Base-by-base conservation (phyloP, 2,113 vertebrate species). In the Anguilla japonica region DNA sequence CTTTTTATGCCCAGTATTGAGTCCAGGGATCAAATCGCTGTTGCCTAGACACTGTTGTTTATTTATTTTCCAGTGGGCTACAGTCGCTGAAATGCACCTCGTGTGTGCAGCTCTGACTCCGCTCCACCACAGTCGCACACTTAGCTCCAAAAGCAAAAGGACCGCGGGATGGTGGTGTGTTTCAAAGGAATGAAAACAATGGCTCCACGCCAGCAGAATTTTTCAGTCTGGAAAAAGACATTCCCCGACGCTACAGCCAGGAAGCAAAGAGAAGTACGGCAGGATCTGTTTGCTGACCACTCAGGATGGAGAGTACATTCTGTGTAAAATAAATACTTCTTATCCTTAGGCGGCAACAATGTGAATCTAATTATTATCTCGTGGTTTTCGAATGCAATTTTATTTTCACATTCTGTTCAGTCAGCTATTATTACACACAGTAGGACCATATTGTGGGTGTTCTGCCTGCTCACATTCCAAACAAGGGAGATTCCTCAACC, bases 181-280 rank as follows among this genome's bases (percentile, higher is more conserved):
- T 43, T 41, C 41, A 34, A 29, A 85, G 84, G 67, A 40, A 78
- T 85, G 84, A 85, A 85, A 85, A 79, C 67, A 85, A 22, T 34
- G 29, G 71, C 84, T 50, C 63, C 43, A 16, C 8, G 67, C 71
- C 84, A 56, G 84, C 9, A 79, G 84, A 39, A 79, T 53, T 79
- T 56, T 50, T 85, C 67, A 53, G 71, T 75, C 84, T 85, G 84
- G 71, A 85, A 85, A 75, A 85, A 71, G 84, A 75, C 29, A 46
- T 50, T 85, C 67, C n/a, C 67, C 71, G 18, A 50, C 43, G n/a
- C n/a, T 53, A n/a, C 6, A 56, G 84, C 84, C 67, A 46, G 43
- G 43, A 15, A 34, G 67, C n/a, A n/a, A 3, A 34, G 84, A 39
- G n/a, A 11, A 50, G 84, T 34, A 34, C 56, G 5, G 56, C 39